phyloP scores from a whole-genome alignment of 2,797 vertebrate genomes.

The Gambusia yucatana region DNA sequence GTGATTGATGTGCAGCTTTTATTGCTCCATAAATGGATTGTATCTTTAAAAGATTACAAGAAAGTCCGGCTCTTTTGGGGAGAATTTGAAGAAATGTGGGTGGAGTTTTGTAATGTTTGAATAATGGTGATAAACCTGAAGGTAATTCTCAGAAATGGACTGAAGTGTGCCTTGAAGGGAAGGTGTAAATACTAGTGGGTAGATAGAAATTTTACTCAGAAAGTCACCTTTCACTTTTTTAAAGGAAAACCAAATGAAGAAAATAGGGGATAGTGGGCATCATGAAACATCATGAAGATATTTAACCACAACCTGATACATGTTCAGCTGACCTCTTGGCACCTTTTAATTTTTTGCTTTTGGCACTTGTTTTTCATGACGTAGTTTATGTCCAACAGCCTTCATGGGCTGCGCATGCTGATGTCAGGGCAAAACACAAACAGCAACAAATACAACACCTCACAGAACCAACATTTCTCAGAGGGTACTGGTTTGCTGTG shows the following conservation, averaged over 20 bases:
- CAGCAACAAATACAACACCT: not conserved
- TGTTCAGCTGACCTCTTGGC: slow-evolving; percentile 40
- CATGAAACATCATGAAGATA: not conserved
- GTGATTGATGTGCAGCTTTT: too few relatives aligned
- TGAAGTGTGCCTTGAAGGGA: not conserved
- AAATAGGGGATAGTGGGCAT: not conserved
- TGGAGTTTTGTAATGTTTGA: not conserved
- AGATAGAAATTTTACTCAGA: not conserved
- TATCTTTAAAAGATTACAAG: not conserved
- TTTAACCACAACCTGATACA: slow-evolving; percentile 9
- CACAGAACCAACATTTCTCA: not conserved
- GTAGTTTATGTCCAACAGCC: slow-evolving; percentile 17
- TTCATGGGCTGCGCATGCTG: not conserved
- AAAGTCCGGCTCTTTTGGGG: not conserved
- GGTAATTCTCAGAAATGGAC: not conserved
- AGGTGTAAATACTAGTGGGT: not conserved
- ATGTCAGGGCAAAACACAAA: slow-evolving; percentile 5
- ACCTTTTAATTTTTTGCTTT: slow-evolving; percentile 17
- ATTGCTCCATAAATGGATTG: not conserved
- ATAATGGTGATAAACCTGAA: not conserved
- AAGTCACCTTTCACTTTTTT: not conserved
- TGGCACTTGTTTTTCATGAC: not conserved
- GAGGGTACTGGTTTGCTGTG: not conserved
- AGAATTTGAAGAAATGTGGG: not conserved
- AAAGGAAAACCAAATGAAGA: not conserved